Evolutionary conservation across 1,140 invertebrate species (phyloP), one percentile per base, ranked within the genome.

Genomic region (Hormaphis cornu): DNA sequence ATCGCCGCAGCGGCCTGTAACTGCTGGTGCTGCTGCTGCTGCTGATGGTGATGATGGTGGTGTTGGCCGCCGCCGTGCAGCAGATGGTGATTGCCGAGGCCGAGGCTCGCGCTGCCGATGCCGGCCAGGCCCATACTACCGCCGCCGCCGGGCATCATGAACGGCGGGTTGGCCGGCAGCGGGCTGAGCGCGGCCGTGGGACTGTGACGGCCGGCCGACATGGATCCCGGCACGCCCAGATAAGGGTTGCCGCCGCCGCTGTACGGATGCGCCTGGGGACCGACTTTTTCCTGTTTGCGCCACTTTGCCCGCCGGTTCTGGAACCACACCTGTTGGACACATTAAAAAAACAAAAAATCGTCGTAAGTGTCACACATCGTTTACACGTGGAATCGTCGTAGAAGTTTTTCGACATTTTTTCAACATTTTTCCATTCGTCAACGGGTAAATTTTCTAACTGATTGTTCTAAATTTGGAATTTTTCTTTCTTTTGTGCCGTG

Each of bases 301-400:
- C 91, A 95, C 80, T 96, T 97, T 0, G 93, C 94, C 48, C 94
- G 83, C 14, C 94, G 82, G 80, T 97, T 97, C 82, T 97, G 93
- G 80, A 97, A 97, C 94, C 94, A 96, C 10, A 97, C 93, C 92
- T 95, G 82, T n/a, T 83, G 82, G 72, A 75, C 75, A 75, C 74
- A 71, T 12, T n/a, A 18, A 12, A 53, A 70, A 26, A 52, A 33
- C 9, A 33, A n/a, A n/a, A n/a, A n/a, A n/a, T n/a, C n/a, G n/a
- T n/a, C n/a, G n/a, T n/a, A n/a, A n/a, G n/a, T n/a, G n/a, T n/a
- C n/a, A n/a, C n/a, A n/a, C n/a, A n/a, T n/a, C n/a, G n/a, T n/a
- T n/a, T n/a, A n/a, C n/a, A n/a, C n/a, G n/a, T n/a, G n/a, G n/a
- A n/a, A n/a, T n/a, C n/a, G n/a, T n/a, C n/a, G n/a, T n/a, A n/a